Base-by-base conservation (phyloP, 2,888 invertebrate species). In the Scaptodrosophila latifasciaeformis region DNA sequence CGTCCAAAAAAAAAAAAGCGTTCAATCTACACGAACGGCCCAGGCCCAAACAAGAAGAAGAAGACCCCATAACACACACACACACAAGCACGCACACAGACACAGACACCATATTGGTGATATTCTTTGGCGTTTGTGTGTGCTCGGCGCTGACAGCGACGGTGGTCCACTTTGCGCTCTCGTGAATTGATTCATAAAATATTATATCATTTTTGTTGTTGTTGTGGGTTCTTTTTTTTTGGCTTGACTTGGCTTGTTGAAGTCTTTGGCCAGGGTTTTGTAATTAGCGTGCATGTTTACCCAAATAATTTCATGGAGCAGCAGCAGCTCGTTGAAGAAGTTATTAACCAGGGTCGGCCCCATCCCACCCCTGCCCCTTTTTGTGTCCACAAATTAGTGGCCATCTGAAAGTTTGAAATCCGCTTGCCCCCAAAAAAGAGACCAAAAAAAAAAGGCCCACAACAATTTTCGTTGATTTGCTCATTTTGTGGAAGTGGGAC, bases 131-230 rank as follows among this genome's bases (percentile, higher is more conserved):
- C 80, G 72, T 47, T 15, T 19, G 19, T 40, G 2, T 21, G 21
- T 10, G 47, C 43, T 31, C 15, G 21, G 39, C 49, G 67, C 51
- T 60, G 48, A 49, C 50, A 37, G 76, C 76, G 81, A 70, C 74
- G 75, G 75, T 76, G 75, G 75, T 76, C 75, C 75, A 81, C 69
- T 76, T 76, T 81, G 75, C 75, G 79, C 74, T 74, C 74, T 74
- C 62, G 79, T 81, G 81, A 81, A 76, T 76, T 76, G 75, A 76
- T 76, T 76, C 75, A 76, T 76, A 76, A 76, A 76, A 76, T 76
- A 81, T 81, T 81, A 81, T 76, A 75, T 78, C 64, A 71, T 81
- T 81, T 75, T 72, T 78, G 54, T 54, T 54, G 35, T 31, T 42
- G 37, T 37, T 15, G 34, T 30, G 42, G 24, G 2, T 9, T 67